Conservation (phyloP, 2,888 invertebrate genomes). For the Spatulosminthurus flaviceps region DNA sequence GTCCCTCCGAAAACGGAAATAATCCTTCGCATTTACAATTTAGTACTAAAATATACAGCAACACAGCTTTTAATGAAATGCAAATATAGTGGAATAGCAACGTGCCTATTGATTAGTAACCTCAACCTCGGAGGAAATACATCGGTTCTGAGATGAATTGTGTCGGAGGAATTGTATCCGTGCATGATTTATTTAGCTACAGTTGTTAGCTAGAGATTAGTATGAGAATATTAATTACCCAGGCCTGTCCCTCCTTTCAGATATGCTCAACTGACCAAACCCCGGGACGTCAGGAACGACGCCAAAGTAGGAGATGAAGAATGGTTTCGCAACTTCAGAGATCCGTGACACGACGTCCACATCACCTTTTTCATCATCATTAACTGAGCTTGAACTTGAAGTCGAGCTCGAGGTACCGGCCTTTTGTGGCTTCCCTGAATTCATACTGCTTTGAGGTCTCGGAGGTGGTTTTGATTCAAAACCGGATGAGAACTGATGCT, state of each 20-base stretch:
- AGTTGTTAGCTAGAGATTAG: too few relatives aligned
- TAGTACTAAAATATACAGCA: too few relatives aligned
- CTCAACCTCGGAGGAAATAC: too few relatives aligned
- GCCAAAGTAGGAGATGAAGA: constrained; percentile 63
- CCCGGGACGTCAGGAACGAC: constrained; percentile 58
- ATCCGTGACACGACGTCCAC: constrained; percentile 56
- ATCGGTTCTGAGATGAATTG: too few relatives aligned
- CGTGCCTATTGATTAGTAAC: too few relatives aligned
- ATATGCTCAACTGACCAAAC: constrained; percentile 50
- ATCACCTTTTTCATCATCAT: constrained; percentile 23
- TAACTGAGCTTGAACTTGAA: constrained; percentile 10
- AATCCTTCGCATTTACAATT: too few relatives aligned
- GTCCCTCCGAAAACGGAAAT: not conserved
- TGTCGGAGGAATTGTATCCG: too few relatives aligned
- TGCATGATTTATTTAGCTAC: too few relatives aligned
- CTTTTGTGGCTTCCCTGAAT: constrained; percentile 33
- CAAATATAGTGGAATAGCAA: too few relatives aligned
- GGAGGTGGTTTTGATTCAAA: constrained; percentile 43
- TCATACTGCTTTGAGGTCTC: constrained; percentile 7
- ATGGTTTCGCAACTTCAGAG: constrained; percentile 60
- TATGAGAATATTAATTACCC: too few relatives aligned
- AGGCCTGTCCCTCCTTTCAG: constrained; percentile 36
- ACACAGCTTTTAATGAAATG: too few relatives aligned
- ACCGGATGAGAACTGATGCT: constrained; percentile 53
- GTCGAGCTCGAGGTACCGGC: constrained; percentile 1